These are phyloP conservation scores for Epiperipatus broadwayi DNA, from an alignment of 2,888 invertebrate genomes.

Conservation along the genomic window DNA sequence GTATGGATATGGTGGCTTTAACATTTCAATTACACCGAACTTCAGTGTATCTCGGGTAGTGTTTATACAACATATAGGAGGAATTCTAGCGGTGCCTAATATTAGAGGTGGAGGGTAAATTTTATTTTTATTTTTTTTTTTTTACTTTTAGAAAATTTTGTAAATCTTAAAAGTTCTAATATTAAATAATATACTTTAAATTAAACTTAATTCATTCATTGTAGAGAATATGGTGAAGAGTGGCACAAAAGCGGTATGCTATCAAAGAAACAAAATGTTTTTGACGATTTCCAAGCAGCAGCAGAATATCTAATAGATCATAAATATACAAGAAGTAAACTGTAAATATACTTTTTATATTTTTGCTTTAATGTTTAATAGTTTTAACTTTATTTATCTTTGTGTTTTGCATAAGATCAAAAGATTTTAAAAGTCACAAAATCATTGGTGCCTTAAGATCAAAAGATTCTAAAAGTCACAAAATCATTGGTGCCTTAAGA, in stretches of 20 bases:
- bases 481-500: too few species aligned
- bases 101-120: constrained; percentile 82
- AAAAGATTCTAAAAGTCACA: too few species aligned
- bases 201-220: constrained; percentile 17
- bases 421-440: too few species aligned
- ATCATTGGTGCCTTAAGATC: too few species aligned
- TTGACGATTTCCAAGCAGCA: constrained; percentile 85
- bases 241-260: constrained; percentile 89
- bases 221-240: constrained; percentile 81
- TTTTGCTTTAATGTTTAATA: background rate
- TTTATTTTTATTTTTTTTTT: background rate
- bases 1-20: constrained; percentile 95
- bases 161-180: background rate
- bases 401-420: too few species aligned
- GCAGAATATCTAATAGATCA: constrained; percentile 65
- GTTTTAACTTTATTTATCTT: constrained; percentile 5
- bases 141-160: background rate
- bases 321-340: constrained; percentile 52
- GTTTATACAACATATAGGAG: constrained; percentile 71
- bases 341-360: constrained; percentile 25
- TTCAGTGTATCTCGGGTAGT: constrained; percentile 71
- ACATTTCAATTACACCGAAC: constrained; percentile 67
- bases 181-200: background rate
- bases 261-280: constrained; percentile 85
- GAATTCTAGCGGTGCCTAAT: constrained; percentile 76